Evolutionary conservation across 2,113 vertebrate species (phyloP).

Genomic region (Thymallus thymallus): DNA sequence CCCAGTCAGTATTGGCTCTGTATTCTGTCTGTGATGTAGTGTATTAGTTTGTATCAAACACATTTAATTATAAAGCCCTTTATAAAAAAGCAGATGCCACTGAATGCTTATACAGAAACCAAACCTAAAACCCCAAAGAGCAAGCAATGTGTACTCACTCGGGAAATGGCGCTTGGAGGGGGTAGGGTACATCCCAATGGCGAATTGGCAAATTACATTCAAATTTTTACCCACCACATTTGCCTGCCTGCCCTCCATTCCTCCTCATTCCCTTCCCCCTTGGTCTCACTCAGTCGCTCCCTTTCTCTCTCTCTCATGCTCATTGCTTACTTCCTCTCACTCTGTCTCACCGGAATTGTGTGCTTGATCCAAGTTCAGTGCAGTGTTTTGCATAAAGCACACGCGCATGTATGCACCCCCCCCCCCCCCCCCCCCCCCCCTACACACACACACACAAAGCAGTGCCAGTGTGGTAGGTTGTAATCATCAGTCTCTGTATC

Average conservation of each 20-base stretch:
- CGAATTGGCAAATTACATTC: slow-evolving; percentile 59
- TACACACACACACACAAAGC: too few relatives aligned
- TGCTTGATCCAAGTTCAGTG: neutral
- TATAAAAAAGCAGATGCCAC: too few relatives aligned
- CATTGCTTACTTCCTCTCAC: neutral
- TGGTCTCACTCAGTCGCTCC: slow-evolving; percentile 2
- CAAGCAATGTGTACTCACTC: slow-evolving; percentile 6
- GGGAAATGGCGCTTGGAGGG: slow-evolving; percentile 2
- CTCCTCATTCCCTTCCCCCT: slow-evolving; percentile 30
- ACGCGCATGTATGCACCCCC: neutral
- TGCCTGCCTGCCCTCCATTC: slow-evolving; percentile 48
- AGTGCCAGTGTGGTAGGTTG: slow-evolving; percentile 7
- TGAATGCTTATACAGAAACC: too few relatives aligned
- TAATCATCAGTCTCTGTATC: slow-evolving; percentile 18
- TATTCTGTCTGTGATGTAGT: neutral
- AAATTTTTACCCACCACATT: slow-evolving; percentile 57
- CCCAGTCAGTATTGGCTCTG: neutral
- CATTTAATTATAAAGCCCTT: too few relatives aligned
- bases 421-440: too few relatives aligned
- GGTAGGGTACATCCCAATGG: slow-evolving; percentile 35
- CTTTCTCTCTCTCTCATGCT: neutral
- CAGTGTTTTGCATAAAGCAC: neutral
- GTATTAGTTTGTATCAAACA: too few relatives aligned
- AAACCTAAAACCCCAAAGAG: too few relatives aligned
- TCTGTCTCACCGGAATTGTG: neutral